Evolutionary conservation across 64 coral and sea anemone genomes (phyloP), one percentile per base, ranked within the genome.

Genomic region (Hydrozoanthus tunicans): DNA sequence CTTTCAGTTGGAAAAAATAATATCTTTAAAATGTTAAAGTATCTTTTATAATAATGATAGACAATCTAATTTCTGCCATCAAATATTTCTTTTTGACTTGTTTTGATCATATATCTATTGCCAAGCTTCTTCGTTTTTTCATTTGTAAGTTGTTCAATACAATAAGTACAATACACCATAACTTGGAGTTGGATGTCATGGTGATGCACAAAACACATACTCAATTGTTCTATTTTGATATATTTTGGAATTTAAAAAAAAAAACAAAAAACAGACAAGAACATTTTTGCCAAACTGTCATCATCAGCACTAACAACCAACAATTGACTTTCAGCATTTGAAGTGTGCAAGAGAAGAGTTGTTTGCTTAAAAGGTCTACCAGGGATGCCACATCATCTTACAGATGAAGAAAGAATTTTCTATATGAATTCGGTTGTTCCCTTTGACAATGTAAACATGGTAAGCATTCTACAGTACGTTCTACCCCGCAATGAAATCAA

Each of bases 371-470:
- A 91, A 66, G 94, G 83, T 6, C 90, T 99, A 43, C 94, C 97
- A 43, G 94, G 94, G 79, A 96, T 94, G 58, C 94, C 97, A 77
- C 78, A 96, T 61, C 97, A 99, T 23, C 93, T 96, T 56, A 99
- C 91, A 62, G 94, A 99, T 24, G 83, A 83, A 80, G 97, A 99
- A 79, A 89, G 94, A 70, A 95, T 83, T 73, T 91, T 99, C 59
- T 91, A 93, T 55, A 92, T 99, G 80, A 95, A 90, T 64, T 95
- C 94, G 57, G 64, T 99, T 60, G 91, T 99, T 15, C 97, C 97
- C 17, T 96, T 99, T 94, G 97, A 96, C 74, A 94, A 89, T 80
- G 43, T 93, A 25, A 99, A 95, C 60, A 99, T 99, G 97, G 97
- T 94, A 81, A 78, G 88, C 64, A 62, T 4, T 55, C 70, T 32